These are phyloP conservation scores for Neopelma chrysocephalum DNA, from an alignment of 2,797 vertebrate genomes.

Conservation along the genomic window DNA sequence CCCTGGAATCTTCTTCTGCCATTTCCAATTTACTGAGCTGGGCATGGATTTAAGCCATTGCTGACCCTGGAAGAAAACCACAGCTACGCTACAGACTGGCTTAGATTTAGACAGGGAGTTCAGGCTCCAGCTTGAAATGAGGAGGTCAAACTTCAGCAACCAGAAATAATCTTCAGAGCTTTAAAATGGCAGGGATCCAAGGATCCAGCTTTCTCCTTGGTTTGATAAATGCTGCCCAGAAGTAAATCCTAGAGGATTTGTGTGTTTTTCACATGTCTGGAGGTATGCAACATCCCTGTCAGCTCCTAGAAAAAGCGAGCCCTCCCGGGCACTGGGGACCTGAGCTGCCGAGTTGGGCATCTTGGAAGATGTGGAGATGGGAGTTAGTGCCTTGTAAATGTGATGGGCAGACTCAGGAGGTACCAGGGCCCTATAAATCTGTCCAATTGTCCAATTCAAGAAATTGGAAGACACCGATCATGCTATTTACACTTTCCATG, in stretches of 20 bases:
- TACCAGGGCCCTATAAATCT: rapidly evolving
- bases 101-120: conserved; percentile 51
- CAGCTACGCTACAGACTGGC: background rate
- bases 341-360: background rate
- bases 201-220: background rate
- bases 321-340: background rate
- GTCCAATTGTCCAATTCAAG: background rate
- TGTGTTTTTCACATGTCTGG: background rate
- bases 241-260: background rate
- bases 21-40: conserved; percentile 52
- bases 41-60: conserved; percentile 52
- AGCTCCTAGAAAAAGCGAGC: background rate
- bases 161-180: conserved; percentile 46
- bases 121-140: conserved; percentile 14
- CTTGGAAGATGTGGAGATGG: background rate
- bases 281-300: background rate
- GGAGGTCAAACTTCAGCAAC: conserved; percentile 47
- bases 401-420: background rate
- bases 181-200: conserved; percentile 44
- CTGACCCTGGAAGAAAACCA: conserved; percentile 55
- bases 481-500: rapidly evolving
- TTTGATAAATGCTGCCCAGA: conserved; percentile 1
- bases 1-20: conserved; percentile 48
- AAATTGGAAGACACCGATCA: too few relatives aligned
- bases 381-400: background rate